A percentile compares a stretch with the other conserved stretches of the same genome.
Evolutionary conservation across 2,797 vertebrate species (phyloP).

Genomic region (Sebastes iracundus): DNA sequence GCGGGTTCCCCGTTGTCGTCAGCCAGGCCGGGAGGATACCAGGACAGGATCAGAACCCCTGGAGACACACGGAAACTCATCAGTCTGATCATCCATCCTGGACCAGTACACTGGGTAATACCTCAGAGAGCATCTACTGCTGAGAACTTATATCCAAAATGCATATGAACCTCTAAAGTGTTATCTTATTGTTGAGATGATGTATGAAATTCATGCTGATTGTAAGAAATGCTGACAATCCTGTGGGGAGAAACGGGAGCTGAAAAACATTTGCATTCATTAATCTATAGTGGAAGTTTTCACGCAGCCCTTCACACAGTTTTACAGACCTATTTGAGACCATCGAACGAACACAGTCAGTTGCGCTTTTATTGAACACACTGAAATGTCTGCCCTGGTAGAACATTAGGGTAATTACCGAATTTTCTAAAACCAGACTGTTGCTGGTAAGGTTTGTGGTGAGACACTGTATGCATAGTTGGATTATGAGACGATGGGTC

Average conservation of each 20-base stretch:
- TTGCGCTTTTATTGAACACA: conserved; percentile 12
- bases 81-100: neutral
- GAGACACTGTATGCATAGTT: neutral
- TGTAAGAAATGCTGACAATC: conserved; percentile 15
- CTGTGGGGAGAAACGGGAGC: neutral
- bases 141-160: neutral
- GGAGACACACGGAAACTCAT: conserved; percentile 24
- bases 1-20: conserved; percentile 89
- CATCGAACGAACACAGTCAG: neutral
- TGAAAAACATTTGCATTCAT: conserved; percentile 10
- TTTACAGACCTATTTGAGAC: conserved; percentile 21
- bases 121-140: neutral
- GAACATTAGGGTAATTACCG: conserved; percentile 25
- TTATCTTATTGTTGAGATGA: neutral
- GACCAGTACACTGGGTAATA: neutral
- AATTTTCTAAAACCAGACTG: neutral
- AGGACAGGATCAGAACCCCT: conserved; percentile 91
- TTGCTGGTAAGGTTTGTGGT: neutral
- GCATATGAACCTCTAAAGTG: neutral
- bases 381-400: neutral
- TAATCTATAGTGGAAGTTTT: conserved; percentile 5
- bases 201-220: neutral
- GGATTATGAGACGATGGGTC: neutral
- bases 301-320: conserved; percentile 5
- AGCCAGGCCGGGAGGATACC: conserved; percentile 89